Percentiles rank a stretch among this genome's conserved stretches.
phyloP scores from a whole-genome alignment of 2,797 vertebrate genomes.

The Dicrostonyx torquatus region DNA sequence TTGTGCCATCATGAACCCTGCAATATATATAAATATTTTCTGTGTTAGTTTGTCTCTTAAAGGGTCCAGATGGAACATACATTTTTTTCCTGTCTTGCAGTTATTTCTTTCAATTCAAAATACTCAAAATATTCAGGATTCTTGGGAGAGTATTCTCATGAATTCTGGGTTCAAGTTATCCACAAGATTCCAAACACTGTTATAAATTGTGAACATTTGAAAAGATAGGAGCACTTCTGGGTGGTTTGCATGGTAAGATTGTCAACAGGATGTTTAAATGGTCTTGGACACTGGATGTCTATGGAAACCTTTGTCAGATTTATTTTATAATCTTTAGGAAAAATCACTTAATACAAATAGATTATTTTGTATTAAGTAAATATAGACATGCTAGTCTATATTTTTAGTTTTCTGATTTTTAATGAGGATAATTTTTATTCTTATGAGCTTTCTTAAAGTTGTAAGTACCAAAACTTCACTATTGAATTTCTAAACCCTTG shows the following conservation, averaged over 20 bases:
- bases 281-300: too few species aligned
- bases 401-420: background rate
- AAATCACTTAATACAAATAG: background rate
- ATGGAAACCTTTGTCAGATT: background rate
- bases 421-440: background rate
- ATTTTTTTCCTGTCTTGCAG: background rate
- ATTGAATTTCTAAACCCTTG: background rate
- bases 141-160: background rate
- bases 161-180: background rate
- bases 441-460: background rate
- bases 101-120: background rate
- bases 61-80: background rate
- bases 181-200: background rate
- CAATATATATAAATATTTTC: background rate
- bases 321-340: background rate
- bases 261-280: too few species aligned
- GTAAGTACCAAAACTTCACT: background rate
- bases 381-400: background rate
- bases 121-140: background rate
- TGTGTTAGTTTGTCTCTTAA: background rate
- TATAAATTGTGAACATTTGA: background rate
- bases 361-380: too few species aligned
- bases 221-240: background rate
- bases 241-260: too few species aligned
- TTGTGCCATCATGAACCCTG: background rate